Base-by-base conservation (phyloP, 1,140 invertebrate genomes). In the Aphaenogaster ashmeadi region DNA sequence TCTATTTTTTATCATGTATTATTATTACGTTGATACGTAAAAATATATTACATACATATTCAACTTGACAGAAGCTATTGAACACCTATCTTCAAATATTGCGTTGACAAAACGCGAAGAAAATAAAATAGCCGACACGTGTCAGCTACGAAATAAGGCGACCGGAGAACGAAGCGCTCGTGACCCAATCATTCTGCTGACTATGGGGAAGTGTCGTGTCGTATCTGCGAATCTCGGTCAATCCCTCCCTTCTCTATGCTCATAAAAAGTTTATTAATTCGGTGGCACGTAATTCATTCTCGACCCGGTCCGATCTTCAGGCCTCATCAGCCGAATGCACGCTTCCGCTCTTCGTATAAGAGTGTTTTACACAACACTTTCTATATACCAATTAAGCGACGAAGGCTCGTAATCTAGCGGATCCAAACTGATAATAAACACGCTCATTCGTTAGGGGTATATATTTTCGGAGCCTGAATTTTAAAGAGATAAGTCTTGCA, bases 241-340 rank as follows among this genome's bases (percentile, higher is more conserved):
- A 44, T 75, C 81, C 56, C 77, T 66, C 6, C 41, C 41, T 60
- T n/a, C 11, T 13, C 9, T 47, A 18, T 18, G 38, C 54, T 52
- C 54, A 74, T 62, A 89, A 89, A 74, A 75, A 58, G 64, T 81
- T 58, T 86, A 88, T 89, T 89, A 88, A 89, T 89, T 88, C 88
- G 62, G 58, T 72, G 79, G 27, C 87, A 89, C 87, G 85, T 81
- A 88, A 85, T 89, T 89, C 88, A 58, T 88, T 78, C 58, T 27
- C 54, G n/a, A 52, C 41, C 41, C 44, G 1, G 21, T 18, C 18
- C n/a, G 58, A 66, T 79, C 15, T n/a, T 75, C 38, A 69, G 36
- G 58, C n/a, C 52, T 85, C 50, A 50, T 60, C 38, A 69, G 52
- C 54, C 13, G 3, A 44, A 18, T 27, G 67, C 66, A 83, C 50